phyloP scores from a whole-genome alignment of 2,113 vertebrate species.

The Colinus virginianus region DNA sequence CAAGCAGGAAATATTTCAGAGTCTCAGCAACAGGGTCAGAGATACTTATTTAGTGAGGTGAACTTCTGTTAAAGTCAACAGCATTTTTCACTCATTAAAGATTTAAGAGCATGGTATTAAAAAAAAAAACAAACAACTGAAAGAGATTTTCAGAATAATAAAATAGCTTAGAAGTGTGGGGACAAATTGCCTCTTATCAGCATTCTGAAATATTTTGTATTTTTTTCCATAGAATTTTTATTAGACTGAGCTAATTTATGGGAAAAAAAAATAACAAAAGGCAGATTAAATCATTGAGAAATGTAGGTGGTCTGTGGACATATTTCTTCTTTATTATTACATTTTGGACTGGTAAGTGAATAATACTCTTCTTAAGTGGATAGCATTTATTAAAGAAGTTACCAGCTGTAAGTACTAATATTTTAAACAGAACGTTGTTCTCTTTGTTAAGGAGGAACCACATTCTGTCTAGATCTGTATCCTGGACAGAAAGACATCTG shows the following conservation, averaged over 20 bases:
- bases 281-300: not conserved
- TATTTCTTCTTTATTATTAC: not conserved
- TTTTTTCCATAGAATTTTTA: not conserved
- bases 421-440: not conserved
- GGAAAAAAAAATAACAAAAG: not conserved
- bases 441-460: not conserved
- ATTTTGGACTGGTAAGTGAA: constrained; percentile 1
- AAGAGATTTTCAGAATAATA: not conserved
- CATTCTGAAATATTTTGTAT: not conserved
- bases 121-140: not conserved
- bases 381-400: not conserved
- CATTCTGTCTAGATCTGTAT: not conserved
- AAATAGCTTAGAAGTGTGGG: not conserved
- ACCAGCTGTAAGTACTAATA: not conserved
- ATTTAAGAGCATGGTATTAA: not conserved
- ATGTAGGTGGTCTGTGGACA: not conserved
- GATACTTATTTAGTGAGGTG: not conserved
- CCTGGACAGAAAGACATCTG: not conserved
- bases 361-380: not conserved
- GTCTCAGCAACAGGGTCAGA: not conserved
- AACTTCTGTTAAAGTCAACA: not conserved
- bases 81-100: not conserved
- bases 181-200: not conserved
- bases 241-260: not conserved
- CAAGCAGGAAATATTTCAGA: not conserved